Conservation (phyloP, 2,888 invertebrate genomes). For the Dione juno region DNA sequence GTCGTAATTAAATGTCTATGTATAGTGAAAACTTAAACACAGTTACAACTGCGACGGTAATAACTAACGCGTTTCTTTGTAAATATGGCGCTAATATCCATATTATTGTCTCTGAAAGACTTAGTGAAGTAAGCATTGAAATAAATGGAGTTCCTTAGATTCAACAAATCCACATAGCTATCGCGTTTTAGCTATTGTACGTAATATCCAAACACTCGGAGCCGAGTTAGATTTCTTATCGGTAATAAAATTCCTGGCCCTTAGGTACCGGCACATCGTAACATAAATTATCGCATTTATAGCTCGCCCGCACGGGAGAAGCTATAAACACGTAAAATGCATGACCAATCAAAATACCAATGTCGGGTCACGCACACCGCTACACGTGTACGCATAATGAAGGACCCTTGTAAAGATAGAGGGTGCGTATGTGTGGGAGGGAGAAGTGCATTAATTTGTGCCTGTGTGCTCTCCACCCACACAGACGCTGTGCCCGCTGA, state of each 20-base stretch:
- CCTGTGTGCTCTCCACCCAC: conserved; percentile 60
- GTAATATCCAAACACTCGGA: conserved; percentile 36
- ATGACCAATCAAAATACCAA: conserved; percentile 84
- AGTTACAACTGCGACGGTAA: neutral
- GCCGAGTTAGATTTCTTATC: conserved; percentile 47
- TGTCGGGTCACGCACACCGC: conserved; percentile 71
- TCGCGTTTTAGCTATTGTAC: conserved; percentile 29
- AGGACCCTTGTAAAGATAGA: conserved; percentile 34
- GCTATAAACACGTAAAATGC: conserved; percentile 83
- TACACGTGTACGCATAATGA: conserved; percentile 26
- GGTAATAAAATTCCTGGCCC: conserved; percentile 47
- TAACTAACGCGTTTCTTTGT: neutral
- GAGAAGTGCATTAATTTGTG: conserved; percentile 41
- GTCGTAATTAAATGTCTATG: conserved; percentile 8
- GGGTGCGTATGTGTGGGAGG: conserved; percentile 32
- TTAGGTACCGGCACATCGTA: conserved; percentile 58
- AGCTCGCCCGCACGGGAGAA: conserved; percentile 69
- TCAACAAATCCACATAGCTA: neutral
- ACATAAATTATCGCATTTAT: conserved; percentile 77
- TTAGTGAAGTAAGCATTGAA: neutral
- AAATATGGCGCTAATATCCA: conserved; percentile 5
- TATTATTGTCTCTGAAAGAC: no score
- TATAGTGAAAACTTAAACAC: conserved; percentile 4
- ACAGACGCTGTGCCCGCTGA: conserved; percentile 64
- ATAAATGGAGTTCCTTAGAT: neutral